A percentile compares a stretch with the other conserved stretches of the same genome.
phyloP scores from a whole-genome alignment of 2,113 vertebrate genomes.

The Marmota flaviventris region DNA sequence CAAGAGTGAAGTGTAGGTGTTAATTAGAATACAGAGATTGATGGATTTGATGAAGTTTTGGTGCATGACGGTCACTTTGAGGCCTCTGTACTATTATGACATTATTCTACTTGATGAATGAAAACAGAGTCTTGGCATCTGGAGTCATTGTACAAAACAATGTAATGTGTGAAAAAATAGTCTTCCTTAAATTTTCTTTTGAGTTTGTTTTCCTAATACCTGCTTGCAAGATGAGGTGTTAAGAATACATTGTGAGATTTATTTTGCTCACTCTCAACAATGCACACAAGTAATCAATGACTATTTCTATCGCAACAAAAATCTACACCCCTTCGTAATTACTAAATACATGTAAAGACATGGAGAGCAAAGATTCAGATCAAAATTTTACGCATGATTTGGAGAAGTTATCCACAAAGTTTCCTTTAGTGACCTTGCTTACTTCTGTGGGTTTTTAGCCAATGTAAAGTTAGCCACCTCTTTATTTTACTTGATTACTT shows the following conservation, averaged over 20 bases:
- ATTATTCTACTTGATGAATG: background rate
- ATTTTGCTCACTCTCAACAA: background rate
- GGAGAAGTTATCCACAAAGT: background rate
- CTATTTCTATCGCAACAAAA: background rate
- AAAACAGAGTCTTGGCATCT: background rate
- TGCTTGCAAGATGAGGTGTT: background rate
- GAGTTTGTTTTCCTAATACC: background rate
- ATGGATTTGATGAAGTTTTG: background rate
- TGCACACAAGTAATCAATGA: background rate
- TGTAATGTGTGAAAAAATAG: background rate
- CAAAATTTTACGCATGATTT: background rate
- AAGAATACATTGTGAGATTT: background rate
- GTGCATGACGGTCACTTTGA: too few species aligned
- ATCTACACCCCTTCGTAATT: background rate
- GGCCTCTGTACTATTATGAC: background rate
- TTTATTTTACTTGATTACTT: background rate
- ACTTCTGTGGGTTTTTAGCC: background rate
- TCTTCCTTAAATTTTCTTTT: background rate
- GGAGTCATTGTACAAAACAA: background rate
- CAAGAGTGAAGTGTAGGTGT: background rate
- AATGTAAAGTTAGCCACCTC: background rate
- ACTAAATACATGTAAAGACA: background rate
- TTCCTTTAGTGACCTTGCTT: background rate
- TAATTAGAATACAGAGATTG: background rate
- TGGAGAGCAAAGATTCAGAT: background rate